These are phyloP conservation scores for Girardia tigrina DNA, from an alignment of 2,888 invertebrate genomes.

Conservation along the genomic window DNA sequence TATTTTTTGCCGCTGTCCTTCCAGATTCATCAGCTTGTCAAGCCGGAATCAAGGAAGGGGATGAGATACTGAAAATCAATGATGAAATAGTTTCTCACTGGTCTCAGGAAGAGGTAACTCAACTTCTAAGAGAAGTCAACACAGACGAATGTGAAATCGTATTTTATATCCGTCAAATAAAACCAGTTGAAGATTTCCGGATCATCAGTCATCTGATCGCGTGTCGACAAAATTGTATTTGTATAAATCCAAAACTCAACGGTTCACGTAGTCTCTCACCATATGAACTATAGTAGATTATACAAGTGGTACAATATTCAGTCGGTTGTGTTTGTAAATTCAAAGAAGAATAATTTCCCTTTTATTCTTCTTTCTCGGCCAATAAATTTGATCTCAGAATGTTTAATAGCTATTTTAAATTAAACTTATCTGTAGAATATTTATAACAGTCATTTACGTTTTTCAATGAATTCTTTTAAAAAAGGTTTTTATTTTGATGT, in stretches of 20 bases:
- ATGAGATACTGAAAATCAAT: slow-evolving; percentile 32
- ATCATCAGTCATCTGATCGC: neutral
- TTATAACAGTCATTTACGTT: no score
- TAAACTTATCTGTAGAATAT: no score
- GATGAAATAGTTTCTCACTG: slow-evolving; percentile 29
- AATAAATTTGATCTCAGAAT: no score
- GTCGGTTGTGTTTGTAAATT: slow-evolving; percentile 14
- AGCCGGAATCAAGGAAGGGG: slow-evolving; percentile 35
- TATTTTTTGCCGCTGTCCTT: slow-evolving; percentile 33
- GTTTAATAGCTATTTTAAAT: no score
- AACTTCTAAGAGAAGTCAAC: slow-evolving; percentile 30
- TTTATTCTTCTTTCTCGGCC: neutral
- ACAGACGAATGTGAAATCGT: slow-evolving; percentile 27
- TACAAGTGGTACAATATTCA: neutral
- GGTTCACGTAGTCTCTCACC: neutral
- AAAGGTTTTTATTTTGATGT: no score
- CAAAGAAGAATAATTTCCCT: neutral
- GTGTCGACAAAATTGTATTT: neutral
- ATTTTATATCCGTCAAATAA: slow-evolving; percentile 34
- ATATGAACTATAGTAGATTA: neutral
- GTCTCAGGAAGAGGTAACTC: slow-evolving; percentile 32
- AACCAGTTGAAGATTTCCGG: slow-evolving; percentile 30
- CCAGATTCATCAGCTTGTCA: slow-evolving; percentile 27
- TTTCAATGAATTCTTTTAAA: no score
- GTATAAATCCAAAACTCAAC: neutral